phyloP scores from a whole-genome alignment of 2,888 invertebrate genomes.

The Agrochola lota region DNA sequence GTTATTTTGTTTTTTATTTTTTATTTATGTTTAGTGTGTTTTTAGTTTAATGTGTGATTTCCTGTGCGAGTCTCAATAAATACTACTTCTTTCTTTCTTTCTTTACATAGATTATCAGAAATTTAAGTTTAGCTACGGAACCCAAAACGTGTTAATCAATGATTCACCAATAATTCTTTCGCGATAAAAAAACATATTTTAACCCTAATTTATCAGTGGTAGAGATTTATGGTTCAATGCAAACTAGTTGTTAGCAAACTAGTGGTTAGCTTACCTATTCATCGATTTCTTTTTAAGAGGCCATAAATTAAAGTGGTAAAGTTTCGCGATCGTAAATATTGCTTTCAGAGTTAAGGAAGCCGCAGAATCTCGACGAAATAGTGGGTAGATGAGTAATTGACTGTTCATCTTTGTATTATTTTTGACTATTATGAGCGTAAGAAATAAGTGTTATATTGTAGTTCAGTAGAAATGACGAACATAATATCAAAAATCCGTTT shows the following conservation, averaged over 20 bases:
- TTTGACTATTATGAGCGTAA: too few relatives aligned
- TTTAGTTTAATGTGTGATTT: too few relatives aligned
- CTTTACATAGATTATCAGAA: neutral
- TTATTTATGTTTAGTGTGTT: too few relatives aligned
- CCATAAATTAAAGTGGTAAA: slow-evolving; percentile 28
- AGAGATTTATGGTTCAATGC: slow-evolving; percentile 30
- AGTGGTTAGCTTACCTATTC: slow-evolving; percentile 39
- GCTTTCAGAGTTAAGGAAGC: slow-evolving; percentile 19
- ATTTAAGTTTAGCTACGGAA: neutral
- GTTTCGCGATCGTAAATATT: slow-evolving; percentile 43
- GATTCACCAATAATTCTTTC: slow-evolving; percentile 27
- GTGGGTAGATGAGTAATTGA: slow-evolving; percentile 26
- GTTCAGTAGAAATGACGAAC: too few relatives aligned
- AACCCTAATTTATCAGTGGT: slow-evolving; percentile 43
- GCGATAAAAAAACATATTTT: slow-evolving; percentile 23
- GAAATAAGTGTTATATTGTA: too few relatives aligned
- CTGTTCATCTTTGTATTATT: neutral
- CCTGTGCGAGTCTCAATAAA: too few relatives aligned
- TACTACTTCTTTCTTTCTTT: too few relatives aligned
- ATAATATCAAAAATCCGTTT: too few relatives aligned
- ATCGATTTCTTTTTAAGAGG: slow-evolving; percentile 26
- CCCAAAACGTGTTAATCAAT: neutral
- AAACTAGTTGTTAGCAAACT: slow-evolving; percentile 42
- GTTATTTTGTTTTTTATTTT: too few relatives aligned
- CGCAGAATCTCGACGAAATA: slow-evolving; percentile 25